phyloP scores from a whole-genome alignment of 2,113 vertebrate genomes.

The Grus americana region DNA sequence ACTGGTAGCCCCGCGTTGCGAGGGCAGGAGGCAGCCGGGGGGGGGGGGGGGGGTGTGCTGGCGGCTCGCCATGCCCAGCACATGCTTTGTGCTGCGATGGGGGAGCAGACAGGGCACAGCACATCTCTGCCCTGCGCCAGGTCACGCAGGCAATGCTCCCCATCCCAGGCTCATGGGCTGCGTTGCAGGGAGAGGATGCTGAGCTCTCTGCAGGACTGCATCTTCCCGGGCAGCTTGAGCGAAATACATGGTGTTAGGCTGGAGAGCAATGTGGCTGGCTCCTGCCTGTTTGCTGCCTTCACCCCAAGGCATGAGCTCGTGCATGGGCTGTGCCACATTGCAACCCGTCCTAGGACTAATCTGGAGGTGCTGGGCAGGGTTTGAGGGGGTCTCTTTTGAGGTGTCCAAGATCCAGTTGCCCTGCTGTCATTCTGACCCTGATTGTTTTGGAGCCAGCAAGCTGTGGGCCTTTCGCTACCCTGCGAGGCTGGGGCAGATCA shows the following conservation, averaged over 20 bases:
- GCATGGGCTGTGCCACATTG: fast-evolving
- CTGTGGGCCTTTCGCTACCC: background rate
- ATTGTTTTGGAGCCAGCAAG: background rate
- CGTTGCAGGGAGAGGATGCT: background rate
- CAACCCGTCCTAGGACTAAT: background rate
- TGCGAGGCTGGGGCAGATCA: background rate
- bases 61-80: background rate
- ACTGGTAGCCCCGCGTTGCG: background rate
- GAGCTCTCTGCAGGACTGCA: background rate
- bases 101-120: background rate
- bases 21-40: background rate
- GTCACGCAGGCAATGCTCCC: background rate
- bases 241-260: background rate
- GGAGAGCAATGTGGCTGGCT: background rate
- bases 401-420: background rate
- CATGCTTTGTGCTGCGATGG: background rate
- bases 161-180: fast-evolving
- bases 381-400: background rate
- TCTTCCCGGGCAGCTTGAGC: background rate
- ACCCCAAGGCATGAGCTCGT: background rate
- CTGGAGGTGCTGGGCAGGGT: background rate
- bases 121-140: background rate
- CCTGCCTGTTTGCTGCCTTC: background rate
- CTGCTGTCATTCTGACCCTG: background rate
- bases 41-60: background rate